Base-by-base conservation (phyloP, 1,140 invertebrate genomes). In the Melanaphis sacchari region DNA sequence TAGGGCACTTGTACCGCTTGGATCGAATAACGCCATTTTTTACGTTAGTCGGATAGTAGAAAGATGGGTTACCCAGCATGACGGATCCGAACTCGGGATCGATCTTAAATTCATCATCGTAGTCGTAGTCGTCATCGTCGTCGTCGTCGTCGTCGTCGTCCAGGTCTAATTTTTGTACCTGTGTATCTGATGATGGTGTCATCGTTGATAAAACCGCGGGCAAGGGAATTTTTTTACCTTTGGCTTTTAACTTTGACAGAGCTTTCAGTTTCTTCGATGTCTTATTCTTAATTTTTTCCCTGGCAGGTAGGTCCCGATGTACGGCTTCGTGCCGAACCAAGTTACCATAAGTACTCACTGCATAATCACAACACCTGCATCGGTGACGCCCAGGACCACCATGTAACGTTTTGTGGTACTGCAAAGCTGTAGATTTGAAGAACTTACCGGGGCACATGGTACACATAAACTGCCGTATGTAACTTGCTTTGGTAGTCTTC, bases 321-420 rank as follows among this genome's bases (percentile, higher is more conserved):
- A 97, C 96, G 43, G 96, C 95, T 93, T 97, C 96, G 94, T 98
- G 98, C 94, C 97, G 97, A 0, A 96, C 96, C n/a, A 98, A 95
- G 94, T 97, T 97, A 38, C 97, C 97, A 36, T 96, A 96, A 21
- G 97, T 97, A 94, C 97, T 97, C 0, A 97, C 97, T 49, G 97
- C 96, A 95, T 98, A 99, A 94, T 97, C 97, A 95, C 98, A 99
- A 94, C 97, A 96, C n/a, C 96, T 96, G 94, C 98, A 99, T 94
- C 97, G 97, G 94, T 97, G 96, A 38, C 96, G 96, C 41, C 96
- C 97, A 38, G 96, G 96, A 2, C 97, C 96, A 0, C 97, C 97
- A 93, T 97, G 97, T 87, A 98, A 95, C 18, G 96, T 96, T 94
- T 96, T 95, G 94, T 98, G 98, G 94, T 97, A 97, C 92, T 96